These are phyloP conservation scores for Calonectris borealis DNA, from an alignment of 2,113 vertebrate genomes.

Conservation along the genomic window DNA sequence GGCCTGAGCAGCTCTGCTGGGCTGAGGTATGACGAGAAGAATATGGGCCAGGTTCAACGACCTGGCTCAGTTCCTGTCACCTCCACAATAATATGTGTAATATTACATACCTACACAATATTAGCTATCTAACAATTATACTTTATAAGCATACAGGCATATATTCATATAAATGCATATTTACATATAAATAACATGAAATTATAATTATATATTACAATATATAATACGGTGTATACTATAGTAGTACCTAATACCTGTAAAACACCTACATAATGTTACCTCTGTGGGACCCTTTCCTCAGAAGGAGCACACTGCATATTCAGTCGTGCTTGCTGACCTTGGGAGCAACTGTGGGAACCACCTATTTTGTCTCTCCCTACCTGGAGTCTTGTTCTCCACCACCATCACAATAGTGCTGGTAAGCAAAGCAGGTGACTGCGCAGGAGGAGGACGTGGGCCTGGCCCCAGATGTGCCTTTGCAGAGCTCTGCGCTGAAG, in stretches of 20 bases:
- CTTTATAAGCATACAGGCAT: neutral
- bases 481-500: neutral
- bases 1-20: neutral
- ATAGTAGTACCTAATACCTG: neutral
- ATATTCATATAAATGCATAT: neutral
- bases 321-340: neutral
- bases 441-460: neutral
- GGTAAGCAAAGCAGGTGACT: neutral
- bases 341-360: neutral
- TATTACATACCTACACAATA: neutral
- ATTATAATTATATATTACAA: neutral
- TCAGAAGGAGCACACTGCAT: neutral
- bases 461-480: neutral
- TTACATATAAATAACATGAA: neutral
- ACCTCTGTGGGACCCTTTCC: neutral
- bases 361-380: neutral
- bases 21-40: neutral
- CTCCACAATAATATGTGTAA: neutral
- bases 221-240: neutral
- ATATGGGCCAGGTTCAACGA: neutral
- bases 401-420: neutral
- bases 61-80: neutral
- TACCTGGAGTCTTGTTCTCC: neutral
- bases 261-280: neutral
- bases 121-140: neutral